Conservation (phyloP, 2,113 vertebrate species). For the Piprites chloris region DNA sequence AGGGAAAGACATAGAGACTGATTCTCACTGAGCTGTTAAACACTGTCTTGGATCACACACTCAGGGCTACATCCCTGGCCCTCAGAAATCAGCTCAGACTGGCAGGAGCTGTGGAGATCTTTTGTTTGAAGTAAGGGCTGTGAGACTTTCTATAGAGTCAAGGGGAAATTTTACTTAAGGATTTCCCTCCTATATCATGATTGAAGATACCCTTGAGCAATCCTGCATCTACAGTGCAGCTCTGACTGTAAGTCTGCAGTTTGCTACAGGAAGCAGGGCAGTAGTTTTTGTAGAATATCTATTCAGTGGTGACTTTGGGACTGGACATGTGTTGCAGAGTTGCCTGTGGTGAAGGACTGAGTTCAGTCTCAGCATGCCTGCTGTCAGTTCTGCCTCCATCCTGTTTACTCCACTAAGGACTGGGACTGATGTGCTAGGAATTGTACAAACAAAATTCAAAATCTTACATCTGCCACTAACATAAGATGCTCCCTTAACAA, state of each 20-base stretch:
- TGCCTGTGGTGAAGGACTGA: not conserved
- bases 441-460: not conserved
- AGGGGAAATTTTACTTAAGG: not conserved
- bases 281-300: accelerated
- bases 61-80: not conserved
- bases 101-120: not conserved
- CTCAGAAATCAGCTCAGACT: not conserved
- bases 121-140: not conserved
- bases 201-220: not conserved
- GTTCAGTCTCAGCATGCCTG: not conserved
- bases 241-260: not conserved
- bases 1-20: not conserved
- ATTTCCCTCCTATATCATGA: not conserved
- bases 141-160: not conserved
- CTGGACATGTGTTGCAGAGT: not conserved
- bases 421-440: not conserved
- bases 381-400: not conserved
- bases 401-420: not conserved
- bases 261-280: not conserved
- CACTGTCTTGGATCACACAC: not conserved
- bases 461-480: not conserved
- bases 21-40: not conserved
- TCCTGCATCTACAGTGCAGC: not conserved
- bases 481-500: not conserved
- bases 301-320: not conserved